Percentiles rank a stretch among this genome's conserved stretches.
phyloP scores from a whole-genome alignment of 2,888 invertebrate species.

The Aethes cnicana region DNA sequence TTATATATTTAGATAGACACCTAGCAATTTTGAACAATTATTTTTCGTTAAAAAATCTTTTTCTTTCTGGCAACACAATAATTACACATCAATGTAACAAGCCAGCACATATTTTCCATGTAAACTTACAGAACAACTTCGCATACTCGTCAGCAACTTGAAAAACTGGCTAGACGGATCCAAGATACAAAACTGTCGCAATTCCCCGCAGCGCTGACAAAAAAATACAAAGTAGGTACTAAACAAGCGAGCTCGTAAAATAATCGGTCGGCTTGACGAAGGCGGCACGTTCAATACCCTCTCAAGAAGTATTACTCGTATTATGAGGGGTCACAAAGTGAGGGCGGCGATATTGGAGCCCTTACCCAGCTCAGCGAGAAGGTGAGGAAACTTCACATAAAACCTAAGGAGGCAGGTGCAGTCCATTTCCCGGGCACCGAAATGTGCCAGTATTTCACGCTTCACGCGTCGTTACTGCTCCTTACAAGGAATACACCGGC shows the following conservation, averaged over 20 bases:
- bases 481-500: conserved; percentile 57
- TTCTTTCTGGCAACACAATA: neutral
- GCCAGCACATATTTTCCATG: too few relatives aligned
- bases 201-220: conserved; percentile 42
- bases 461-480: conserved; percentile 70
- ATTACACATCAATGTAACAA: too few relatives aligned
- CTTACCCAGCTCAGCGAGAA: conserved; percentile 71
- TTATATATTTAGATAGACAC: too few relatives aligned
- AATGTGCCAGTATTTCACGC: conserved; percentile 79
- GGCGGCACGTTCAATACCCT: conserved; percentile 69
- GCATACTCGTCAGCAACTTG: neutral
- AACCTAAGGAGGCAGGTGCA: conserved; percentile 81
- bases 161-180: conserved; percentile 6
- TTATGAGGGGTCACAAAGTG: conserved; percentile 81
- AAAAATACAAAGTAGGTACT: conserved; percentile 32
- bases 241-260: conserved; percentile 62
- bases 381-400: conserved; percentile 80
- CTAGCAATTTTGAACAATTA: too few relatives aligned
- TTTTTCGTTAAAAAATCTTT: neutral
- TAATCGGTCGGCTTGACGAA: conserved; percentile 57
- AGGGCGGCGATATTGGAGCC: conserved; percentile 77
- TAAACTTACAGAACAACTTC: too few relatives aligned
- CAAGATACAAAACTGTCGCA: conserved; percentile 14
- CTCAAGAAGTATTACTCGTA: conserved; percentile 78
- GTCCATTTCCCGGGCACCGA: conserved; percentile 76